phyloP scores from a whole-genome alignment of 1,140 invertebrate species.

The Saccostrea cuccullata region DNA sequence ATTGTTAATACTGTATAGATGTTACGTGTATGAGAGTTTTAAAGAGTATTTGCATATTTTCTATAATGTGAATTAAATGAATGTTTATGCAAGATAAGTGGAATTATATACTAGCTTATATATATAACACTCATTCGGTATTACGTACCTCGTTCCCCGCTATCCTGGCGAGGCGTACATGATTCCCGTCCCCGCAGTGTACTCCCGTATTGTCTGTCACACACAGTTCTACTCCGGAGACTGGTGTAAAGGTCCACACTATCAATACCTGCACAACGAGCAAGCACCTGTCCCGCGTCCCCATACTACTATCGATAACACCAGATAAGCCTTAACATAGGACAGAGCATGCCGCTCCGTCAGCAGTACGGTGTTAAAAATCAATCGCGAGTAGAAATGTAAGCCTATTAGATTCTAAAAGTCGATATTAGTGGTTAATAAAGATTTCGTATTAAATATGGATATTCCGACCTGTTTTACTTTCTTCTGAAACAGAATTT shows the following conservation, averaged over 20 bases:
- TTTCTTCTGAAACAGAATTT: too few relatives aligned
- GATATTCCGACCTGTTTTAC: too few relatives aligned
- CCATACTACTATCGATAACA: slow-evolving; percentile 10
- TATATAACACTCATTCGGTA: neutral
- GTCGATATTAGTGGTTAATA: neutral
- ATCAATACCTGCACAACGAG: neutral
- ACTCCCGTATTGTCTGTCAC: neutral
- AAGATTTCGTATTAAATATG: neutral
- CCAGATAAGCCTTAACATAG: neutral
- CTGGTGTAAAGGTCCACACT: neutral
- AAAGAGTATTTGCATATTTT: neutral
- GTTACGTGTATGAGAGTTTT: neutral
- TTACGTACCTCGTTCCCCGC: neutral
- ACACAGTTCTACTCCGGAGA: neutral
- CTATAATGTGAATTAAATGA: neutral
- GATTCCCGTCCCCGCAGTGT: slow-evolving; percentile 1
- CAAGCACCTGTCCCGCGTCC: slow-evolving; percentile 11
- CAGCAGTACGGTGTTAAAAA: neutral
- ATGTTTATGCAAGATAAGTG: neutral
- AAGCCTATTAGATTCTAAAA: slow-evolving; percentile 24
- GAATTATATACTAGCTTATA: neutral
- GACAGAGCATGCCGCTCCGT: neutral
- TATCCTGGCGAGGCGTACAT: slow-evolving; percentile 11
- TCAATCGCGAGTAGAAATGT: neutral
- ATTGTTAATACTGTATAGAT: neutral